Evolutionary conservation across 2,113 vertebrate genomes (phyloP).

Genomic region (Misgurnus anguillicaudatus): DNA sequence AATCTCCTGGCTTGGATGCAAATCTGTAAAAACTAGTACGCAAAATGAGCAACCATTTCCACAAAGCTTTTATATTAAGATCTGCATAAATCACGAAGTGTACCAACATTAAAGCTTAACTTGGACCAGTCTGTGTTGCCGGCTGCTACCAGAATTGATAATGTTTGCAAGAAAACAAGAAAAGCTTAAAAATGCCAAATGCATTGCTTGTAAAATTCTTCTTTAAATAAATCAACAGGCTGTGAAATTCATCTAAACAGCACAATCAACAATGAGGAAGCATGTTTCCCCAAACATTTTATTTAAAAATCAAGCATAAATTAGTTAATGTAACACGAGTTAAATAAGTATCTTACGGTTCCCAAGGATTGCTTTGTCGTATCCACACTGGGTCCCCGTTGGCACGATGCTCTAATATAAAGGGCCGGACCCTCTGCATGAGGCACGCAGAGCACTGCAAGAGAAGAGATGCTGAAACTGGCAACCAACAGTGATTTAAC

Average conservation of each 20-base stretch:
- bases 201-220: background rate
- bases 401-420: conserved; percentile 42
- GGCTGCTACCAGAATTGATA: background rate
- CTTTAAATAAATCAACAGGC: background rate
- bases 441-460: conserved; percentile 33
- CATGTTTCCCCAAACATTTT: too few relatives aligned
- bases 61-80: too few relatives aligned
- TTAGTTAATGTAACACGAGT: background rate
- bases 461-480: background rate
- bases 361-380: conserved; percentile 19
- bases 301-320: background rate
- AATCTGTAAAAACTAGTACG: too few relatives aligned
- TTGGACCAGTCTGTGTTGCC: background rate
- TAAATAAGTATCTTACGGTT: conserved; percentile 42
- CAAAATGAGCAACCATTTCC: too few relatives aligned
- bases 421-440: conserved; percentile 37
- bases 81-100: too few relatives aligned
- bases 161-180: background rate
- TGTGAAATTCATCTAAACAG: background rate
- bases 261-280: background rate
- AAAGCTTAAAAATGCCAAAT: background rate
- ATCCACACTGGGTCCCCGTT: conserved; percentile 20
- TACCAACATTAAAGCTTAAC: background rate
- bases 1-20: too few relatives aligned
- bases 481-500: conserved; percentile 56